Conservation (phyloP, 2,888 invertebrate genomes). For the Protodeltote pygarga region DNA sequence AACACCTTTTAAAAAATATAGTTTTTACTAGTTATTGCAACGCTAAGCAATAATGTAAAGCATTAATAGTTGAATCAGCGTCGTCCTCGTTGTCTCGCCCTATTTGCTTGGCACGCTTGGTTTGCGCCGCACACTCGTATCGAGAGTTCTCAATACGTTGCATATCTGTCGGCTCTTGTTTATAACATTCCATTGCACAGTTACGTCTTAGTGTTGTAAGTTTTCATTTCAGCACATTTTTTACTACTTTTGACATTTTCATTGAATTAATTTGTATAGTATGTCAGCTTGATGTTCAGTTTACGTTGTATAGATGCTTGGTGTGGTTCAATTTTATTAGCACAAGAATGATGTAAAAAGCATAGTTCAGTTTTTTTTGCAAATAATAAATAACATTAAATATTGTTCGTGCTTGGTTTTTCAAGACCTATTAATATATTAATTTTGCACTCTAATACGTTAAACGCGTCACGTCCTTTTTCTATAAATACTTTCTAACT, state of each 20-base stretch:
- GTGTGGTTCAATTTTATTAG: constrained; percentile 55
- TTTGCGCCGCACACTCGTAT: constrained; percentile 56
- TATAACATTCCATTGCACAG: constrained; percentile 56
- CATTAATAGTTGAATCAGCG: constrained; percentile 65
- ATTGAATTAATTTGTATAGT: constrained; percentile 28
- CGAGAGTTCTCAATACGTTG: constrained; percentile 54
- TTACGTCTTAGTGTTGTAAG: constrained; percentile 41
- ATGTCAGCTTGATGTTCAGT: constrained; percentile 24
- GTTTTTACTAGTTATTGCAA: constrained; percentile 13
- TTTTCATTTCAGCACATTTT: constrained; percentile 62
- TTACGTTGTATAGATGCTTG: constrained; percentile 53
- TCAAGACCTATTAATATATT: constrained; percentile 16
- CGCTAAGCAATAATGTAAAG: constrained; percentile 47
- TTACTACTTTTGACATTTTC: constrained; percentile 40
- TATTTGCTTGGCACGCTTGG: constrained; percentile 78
- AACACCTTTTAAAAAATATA: too few relatives aligned
- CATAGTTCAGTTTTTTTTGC: background rate
- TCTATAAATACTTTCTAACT: constrained; percentile 8
- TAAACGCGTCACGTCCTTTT: background rate
- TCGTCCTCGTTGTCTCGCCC: constrained; percentile 68
- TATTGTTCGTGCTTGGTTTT: constrained; percentile 29
- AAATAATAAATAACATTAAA: constrained; percentile 3
- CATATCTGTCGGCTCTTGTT: constrained; percentile 53
- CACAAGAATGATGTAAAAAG: constrained; percentile 28
- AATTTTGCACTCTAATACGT: constrained; percentile 10